Base-by-base conservation (phyloP, 2,113 vertebrate species). In the Larimichthys crocea region DNA sequence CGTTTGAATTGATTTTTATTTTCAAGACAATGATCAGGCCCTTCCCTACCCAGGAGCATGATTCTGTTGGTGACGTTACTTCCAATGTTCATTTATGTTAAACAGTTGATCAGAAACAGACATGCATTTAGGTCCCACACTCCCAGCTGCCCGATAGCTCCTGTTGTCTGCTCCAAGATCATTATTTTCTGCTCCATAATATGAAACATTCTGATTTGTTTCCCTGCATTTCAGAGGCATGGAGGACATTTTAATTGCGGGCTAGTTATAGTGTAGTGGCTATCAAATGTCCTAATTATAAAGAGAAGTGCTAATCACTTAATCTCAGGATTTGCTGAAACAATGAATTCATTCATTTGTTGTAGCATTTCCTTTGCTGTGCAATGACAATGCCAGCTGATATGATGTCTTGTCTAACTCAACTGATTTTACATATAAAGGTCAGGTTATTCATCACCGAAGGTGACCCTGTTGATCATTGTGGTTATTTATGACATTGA, bases 241-340 rank as follows among this genome's bases (percentile, higher is more conserved):
- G 19, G 20, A 31, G 5, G 24, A 44, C 29, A 40, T 60, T 76
- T 82, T 31, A 31, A 53, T 44, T 20, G 14, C 22, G 5, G 9
- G 10, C 17, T 42, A 46, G 53, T 71, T 61, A 73, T 26, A 66
- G 26, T 1, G 10, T 26, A 66, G n/a, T 1, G 10, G 12, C 31
- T 11, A 29, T 63, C 26, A 53, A 15, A 5, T 69, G 68, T 31
- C 64, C 63, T 68, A 26, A 65, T 31, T 50, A 61, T 56, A 57
- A 31, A 67, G 5, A 62, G 12, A 29, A 11, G 3, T 1, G 12
- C 35, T 66, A 50, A 62, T 83, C 26, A 5, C 31, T 59, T 55
- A 11, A 53, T 71, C 6, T 63, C 22, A 48, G 20, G 2, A 56
- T 77, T 65, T 64, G 5, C n/a, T n/a, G 52, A 62, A 46, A 74